Percentiles rank a stretch among this genome's conserved stretches.
phyloP scores from a whole-genome alignment of 2,888 invertebrate genomes.

The Caenorhabditis imperialis region DNA sequence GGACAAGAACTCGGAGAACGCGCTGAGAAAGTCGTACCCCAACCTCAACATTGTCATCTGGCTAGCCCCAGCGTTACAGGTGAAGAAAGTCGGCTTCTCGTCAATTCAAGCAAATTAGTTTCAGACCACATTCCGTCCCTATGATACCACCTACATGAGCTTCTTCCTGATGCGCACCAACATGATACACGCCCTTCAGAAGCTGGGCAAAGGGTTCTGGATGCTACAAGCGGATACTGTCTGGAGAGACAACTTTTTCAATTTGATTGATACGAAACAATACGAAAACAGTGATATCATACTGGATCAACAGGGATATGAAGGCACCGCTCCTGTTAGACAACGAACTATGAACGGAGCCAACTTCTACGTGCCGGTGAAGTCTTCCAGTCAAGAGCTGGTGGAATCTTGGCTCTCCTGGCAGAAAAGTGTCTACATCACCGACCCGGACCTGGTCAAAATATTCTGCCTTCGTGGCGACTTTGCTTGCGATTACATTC shows the following conservation, averaged over 20 bases:
- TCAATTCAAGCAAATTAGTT: constrained; percentile 4
- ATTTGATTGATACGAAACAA: constrained; percentile 5
- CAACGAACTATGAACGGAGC: constrained; percentile 68
- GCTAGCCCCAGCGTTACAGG: constrained; percentile 62
- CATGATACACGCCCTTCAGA: constrained; percentile 64
- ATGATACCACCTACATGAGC: constrained; percentile 70
- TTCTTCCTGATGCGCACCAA: constrained; percentile 71
- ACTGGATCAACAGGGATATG: constrained; percentile 67
- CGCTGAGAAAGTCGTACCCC: constrained; percentile 57
- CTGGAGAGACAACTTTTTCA: constrained; percentile 62
- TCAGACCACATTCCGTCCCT: constrained; percentile 64
- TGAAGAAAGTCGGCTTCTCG: constrained; percentile 8
- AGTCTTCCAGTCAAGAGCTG: constrained; percentile 33
- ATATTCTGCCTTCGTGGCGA: constrained; percentile 66
- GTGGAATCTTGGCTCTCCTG: constrained; percentile 60
- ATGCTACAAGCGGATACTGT: constrained; percentile 70
- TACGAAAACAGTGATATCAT: constrained; percentile 52
- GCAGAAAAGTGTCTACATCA: constrained; percentile 66
- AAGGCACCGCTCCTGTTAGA: constrained; percentile 38
- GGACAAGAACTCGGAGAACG: constrained; percentile 59
- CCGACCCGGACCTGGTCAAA: constrained; percentile 69
- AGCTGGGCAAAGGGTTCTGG: constrained; percentile 65
- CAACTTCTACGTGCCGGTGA: constrained; percentile 61
- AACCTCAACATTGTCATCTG: constrained; percentile 58
- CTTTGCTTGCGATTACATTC: constrained; percentile 63